Base-by-base conservation (phyloP, 2,797 vertebrate genomes). In the Lithobates sylvaticus region DNA sequence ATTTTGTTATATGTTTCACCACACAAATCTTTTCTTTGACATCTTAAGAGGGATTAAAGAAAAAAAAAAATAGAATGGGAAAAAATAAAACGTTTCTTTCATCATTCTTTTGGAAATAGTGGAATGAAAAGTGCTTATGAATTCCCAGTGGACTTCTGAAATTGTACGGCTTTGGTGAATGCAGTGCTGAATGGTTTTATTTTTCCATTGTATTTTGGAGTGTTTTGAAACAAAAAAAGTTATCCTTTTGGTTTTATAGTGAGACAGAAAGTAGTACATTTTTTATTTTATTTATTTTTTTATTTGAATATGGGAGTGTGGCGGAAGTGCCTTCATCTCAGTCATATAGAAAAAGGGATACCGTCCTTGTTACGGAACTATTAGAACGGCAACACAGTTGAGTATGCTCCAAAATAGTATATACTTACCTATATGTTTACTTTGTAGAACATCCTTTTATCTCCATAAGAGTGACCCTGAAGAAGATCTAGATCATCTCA, bases 11-110 rank as follows among this genome's bases (percentile, higher is more conserved):
- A 21, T 61, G 23, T 23, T 61, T 61, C 54, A 61, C 18, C 21
- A 61, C 54, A 61, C 54, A 61, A 61, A 61, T 61, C 54, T 61
- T 61, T 61, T 23, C 54, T 61, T 61, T 61, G 74, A 58, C 74
- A 76, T 9, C 21, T 61, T 61, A 23, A 61, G 54, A 61, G 54
- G 21, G 54, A 61, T 61, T 61, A 61, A 1, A 23, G 54, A 61
- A 61, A 23, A 61, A 58, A 29, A 36, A 36, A 36, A 36, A 36
- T 21, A 23, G 54, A 61, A 23, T 61, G 10, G 2, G 12, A 4
- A 61, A 61, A n/a, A 23, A 18, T 58, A 58, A 58, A 61, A 61
- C 7, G 1, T 61, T 61, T 61, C 7, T 61, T 23, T 61, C 7
- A 23, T n/a, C 54, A 61, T 23, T 21, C 54, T 23, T 61, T 61